A percentile compares a stretch with the other conserved stretches of the same genome.
Evolutionary conservation across 2,888 invertebrate species (phyloP).

Genomic region (Spisula solida): DNA sequence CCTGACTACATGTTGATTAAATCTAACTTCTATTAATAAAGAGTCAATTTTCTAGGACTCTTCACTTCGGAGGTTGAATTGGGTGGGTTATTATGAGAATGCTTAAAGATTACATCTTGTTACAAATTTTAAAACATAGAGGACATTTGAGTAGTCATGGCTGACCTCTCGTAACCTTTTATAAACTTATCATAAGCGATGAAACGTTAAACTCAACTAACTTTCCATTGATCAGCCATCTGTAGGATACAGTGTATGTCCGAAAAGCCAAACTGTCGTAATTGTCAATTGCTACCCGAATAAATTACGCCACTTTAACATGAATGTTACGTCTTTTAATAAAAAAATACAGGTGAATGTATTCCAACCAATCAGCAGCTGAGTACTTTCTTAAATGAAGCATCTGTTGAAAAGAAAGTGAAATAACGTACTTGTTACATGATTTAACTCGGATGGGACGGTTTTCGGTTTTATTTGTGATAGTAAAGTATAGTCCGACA

Average conservation of each 20-base stretch:
- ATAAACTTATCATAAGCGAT: constrained; percentile 28
- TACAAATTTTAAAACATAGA: constrained; percentile 34
- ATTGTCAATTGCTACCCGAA: background rate
- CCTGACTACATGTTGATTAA: background rate
- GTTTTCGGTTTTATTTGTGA: constrained; percentile 35
- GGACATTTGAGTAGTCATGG: constrained; percentile 32
- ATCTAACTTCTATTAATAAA: background rate
- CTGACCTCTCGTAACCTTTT: constrained; percentile 56
- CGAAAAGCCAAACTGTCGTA: constrained; percentile 38
- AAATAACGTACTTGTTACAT: constrained; percentile 54
- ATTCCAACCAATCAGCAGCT: constrained; percentile 34
- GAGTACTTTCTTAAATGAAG: constrained; percentile 26
- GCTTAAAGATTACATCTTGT: constrained; percentile 48
- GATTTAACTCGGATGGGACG: constrained; percentile 42
- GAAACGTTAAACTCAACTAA: constrained; percentile 28
- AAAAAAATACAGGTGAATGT: constrained; percentile 42
- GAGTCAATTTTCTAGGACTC: constrained; percentile 24
- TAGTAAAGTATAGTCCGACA: constrained; percentile 33
- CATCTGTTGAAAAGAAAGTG: constrained; percentile 44
- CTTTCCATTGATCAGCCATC: constrained; percentile 46
- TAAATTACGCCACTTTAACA: background rate
- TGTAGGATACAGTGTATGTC: constrained; percentile 39
- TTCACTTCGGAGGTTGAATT: constrained; percentile 11
- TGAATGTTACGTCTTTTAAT: constrained; percentile 23
- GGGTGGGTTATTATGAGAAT: background rate